Evolutionary conservation across 2,113 vertebrate genomes (phyloP).

Genomic region (Orientallactaga bullata): DNA sequence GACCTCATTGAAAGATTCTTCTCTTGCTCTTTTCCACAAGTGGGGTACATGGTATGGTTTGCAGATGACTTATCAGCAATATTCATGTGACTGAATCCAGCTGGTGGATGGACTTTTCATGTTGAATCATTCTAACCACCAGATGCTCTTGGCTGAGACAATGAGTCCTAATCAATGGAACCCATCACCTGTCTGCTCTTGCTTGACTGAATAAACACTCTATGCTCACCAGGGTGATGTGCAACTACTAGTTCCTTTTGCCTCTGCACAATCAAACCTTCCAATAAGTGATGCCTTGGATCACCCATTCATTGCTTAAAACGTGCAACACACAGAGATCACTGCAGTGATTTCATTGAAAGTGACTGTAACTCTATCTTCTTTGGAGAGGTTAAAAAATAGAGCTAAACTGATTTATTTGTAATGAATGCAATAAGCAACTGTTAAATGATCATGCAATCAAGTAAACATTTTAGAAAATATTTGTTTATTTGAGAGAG

Average conservation of each 20-base stretch:
- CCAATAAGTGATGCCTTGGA: background rate
- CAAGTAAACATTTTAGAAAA: constrained; percentile 3
- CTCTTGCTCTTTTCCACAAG: constrained; percentile 21
- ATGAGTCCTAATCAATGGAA: background rate
- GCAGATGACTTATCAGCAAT: constrained; percentile 49
- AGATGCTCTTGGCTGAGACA: constrained; percentile 64
- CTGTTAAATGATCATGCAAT: constrained; percentile 38
- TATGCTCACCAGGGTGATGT: background rate
- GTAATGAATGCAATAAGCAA: constrained; percentile 36
- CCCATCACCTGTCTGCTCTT: background rate
- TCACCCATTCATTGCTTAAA: constrained; percentile 59
- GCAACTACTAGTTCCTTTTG: background rate
- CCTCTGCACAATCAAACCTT: background rate
- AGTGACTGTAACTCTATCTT: constrained; percentile 31
- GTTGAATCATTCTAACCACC: constrained; percentile 52
- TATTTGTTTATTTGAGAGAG: background rate
- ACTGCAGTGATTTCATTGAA: constrained; percentile 50
- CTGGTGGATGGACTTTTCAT: constrained; percentile 25
- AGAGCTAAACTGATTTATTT: constrained; percentile 58
- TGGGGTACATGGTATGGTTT: constrained; percentile 53
- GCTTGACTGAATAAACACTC: background rate
- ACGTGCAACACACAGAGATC: background rate
- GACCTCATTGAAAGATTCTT: constrained; percentile 2
- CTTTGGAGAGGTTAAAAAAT: background rate
- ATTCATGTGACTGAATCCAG: constrained; percentile 15